Evolutionary conservation across 1,140 invertebrate species (phyloP).

Genomic region (Hylaeus anthracinus): DNA sequence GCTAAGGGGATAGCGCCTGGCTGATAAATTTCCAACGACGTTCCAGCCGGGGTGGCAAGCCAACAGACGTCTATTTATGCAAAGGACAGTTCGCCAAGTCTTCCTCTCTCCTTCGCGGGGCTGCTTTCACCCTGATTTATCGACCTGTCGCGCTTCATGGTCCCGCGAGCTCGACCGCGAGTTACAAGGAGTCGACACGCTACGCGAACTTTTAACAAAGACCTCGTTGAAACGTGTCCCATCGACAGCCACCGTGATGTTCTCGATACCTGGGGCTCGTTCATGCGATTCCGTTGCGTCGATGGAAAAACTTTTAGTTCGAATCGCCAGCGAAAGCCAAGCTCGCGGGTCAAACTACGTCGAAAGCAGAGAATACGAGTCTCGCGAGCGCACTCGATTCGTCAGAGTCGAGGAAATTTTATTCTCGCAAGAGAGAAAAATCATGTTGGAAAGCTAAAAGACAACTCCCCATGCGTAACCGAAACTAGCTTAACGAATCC

Average conservation of each 20-base stretch:
- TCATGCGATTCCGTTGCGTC: neutral
- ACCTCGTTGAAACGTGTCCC: neutral
- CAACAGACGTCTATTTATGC: slow-evolving; percentile 32
- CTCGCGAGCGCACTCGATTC: too few species aligned
- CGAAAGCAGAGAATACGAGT: too few species aligned
- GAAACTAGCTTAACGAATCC: too few species aligned
- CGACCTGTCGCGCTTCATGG: slow-evolving; percentile 40
- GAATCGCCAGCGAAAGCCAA: too few species aligned
- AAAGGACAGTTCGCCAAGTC: slow-evolving; percentile 12
- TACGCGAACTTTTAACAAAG: slow-evolving; percentile 16
- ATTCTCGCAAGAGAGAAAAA: too few species aligned
- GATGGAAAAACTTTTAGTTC: neutral
- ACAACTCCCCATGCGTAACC: too few species aligned
- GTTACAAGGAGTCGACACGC: slow-evolving; percentile 20
- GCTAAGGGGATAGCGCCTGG: neutral
- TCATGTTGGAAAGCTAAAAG: too few species aligned
- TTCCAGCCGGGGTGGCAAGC: neutral
- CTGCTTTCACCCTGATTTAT: slow-evolving; percentile 23
- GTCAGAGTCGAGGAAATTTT: too few species aligned
- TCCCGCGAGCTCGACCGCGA: slow-evolving; percentile 1
- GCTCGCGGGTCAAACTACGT: too few species aligned
- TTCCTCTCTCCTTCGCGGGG: neutral
- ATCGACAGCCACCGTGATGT: neutral
- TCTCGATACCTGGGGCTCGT: too few species aligned
- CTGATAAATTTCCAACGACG: slow-evolving; percentile 24